These are phyloP conservation scores for Lepidurus arcticus DNA, from an alignment of 1,140 invertebrate species.

Conservation along the genomic window DNA sequence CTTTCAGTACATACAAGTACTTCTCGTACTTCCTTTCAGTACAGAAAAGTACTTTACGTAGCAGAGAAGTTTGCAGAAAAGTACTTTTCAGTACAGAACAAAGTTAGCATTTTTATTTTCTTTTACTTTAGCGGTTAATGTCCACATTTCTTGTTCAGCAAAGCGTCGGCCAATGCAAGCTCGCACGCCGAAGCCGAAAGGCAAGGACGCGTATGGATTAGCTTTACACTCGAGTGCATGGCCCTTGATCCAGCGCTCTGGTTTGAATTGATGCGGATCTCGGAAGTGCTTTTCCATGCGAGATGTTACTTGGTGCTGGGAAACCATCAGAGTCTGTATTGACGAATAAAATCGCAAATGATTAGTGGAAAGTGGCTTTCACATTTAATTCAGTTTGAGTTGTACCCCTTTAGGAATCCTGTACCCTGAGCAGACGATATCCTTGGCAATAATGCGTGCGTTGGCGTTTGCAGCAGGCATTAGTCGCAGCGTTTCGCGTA, in stretches of 20 bases:
- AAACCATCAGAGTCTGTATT: slow-evolving; percentile 71
- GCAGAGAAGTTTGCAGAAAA: too few species aligned
- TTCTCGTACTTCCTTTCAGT: too few species aligned
- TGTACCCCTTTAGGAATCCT: slow-evolving; percentile 54
- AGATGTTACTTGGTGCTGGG: slow-evolving; percentile 77
- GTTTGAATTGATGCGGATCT: slow-evolving; percentile 64
- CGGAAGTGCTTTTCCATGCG: slow-evolving; percentile 69
- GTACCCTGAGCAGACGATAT: slow-evolving; percentile 43
- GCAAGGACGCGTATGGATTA: slow-evolving; percentile 65
- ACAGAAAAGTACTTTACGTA: too few species aligned
- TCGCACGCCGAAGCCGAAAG: slow-evolving; percentile 73
- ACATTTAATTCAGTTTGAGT: slow-evolving; percentile 37
- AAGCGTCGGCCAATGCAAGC: slow-evolving; percentile 46
- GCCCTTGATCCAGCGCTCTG: slow-evolving; percentile 69
- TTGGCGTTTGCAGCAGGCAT: slow-evolving; percentile 41
- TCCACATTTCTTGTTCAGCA: slow-evolving; percentile 44
- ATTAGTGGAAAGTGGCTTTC: background rate
- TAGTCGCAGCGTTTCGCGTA: slow-evolving; percentile 57
- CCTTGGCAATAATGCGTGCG: slow-evolving; percentile 39
- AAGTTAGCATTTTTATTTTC: background rate
- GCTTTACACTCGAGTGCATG: slow-evolving; percentile 39
- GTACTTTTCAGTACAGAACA: too few species aligned
- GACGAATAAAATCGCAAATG: slow-evolving; percentile 38
- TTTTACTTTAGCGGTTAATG: slow-evolving; percentile 36
- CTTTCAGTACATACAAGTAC: too few species aligned